Evolutionary conservation across 1,140 invertebrate species (phyloP), one percentile per base, ranked within the genome.

Genomic region (Euglossa dilemma): DNA sequence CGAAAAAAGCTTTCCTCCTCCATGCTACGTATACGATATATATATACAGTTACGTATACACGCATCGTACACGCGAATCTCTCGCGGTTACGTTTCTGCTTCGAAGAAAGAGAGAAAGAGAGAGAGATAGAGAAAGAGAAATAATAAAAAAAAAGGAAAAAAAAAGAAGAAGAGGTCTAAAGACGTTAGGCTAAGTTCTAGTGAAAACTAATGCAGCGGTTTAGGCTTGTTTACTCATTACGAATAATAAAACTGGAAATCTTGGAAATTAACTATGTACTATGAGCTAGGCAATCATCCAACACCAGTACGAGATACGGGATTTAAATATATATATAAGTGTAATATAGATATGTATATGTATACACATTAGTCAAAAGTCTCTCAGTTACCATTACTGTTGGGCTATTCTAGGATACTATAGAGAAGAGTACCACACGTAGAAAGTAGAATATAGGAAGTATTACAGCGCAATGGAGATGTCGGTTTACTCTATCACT

Each of bases 261-360:
- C 92, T 63, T 90, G 90, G 86, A 92, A 64, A 86, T 69, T 90
- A 86, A 90, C 90, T 91, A 91, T 91, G 87, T 91, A 92, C 91
- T 93, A 93, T 94, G 93, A 94, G 93, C 92, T 93, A 93, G 91
- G 91, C 89, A 92, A 90, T 91, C 90, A 91, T 91, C 91, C 90
- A 93, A 93, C 88, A 92, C 85, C 88, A 92, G 90, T 93, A 93
- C 89, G 86, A 89, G 89, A 87, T 86, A 91, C 89, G 72, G 88
- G 89, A 87, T 90, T 82, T 87, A 85, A 90, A 89, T 86, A 84
- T 70, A 79, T 80, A 54, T 76, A 74, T 75, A 78, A 36, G 67
- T 57, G 36, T 80, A 18, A 47, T 81, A 67, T 66, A 74, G 57
- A 57, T 67, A 76, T 75, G 59, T 80, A 74, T 75, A 67, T 69